Evolutionary conservation across 2,797 vertebrate species (phyloP), one percentile per base, ranked within the genome.

Genomic region (Threskiornis aethiopicus): DNA sequence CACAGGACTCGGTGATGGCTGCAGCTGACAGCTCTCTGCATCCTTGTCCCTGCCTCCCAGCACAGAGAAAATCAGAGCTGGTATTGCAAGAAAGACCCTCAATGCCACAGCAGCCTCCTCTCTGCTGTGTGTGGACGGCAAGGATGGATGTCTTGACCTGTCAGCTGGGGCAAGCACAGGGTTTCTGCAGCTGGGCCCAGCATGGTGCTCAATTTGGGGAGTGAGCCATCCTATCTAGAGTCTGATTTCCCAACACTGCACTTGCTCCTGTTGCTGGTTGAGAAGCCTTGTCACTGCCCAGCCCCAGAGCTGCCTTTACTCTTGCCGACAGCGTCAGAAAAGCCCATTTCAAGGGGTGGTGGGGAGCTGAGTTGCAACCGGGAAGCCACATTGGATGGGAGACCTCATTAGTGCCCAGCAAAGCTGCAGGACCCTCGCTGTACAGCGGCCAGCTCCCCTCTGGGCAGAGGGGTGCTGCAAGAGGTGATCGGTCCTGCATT

Each of bases 201-300:
- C 31, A 17, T 0, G 0, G 33, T 41, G 72, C 70, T 76, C 41
- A 3, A 1, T 29, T 75, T 12, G 4, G 61, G 65, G 75, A 35
- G 15, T 8, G 33, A 77, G 11, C 31, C 42, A 31, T 25, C 59
- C 46, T 46, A 3, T 33, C 42, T 33, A 5, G 28, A n/a, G 65
- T 11, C 64, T 46, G 18, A 39, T 57, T 70, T 70, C 76, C 61
- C 0, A 0, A 8, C 26, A 1, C 57, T 49, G n/a, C 1, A 0
- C 41, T 58, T 8, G 8, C 54, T 87, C 13, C 73, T 46, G 26
- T 12, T 49, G 17, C 67, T 29, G 47, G 16, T 57, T 46, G 71
- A 57, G 70, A 52, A 61, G 22, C 67, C 39, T 26, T 21, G 11
- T 49, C 29, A 5, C 73, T 25, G 52, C 54, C 37, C 78, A 59